A percentile compares a stretch with the other conserved stretches of the same genome.
Evolutionary conservation across 2,113 vertebrate species (phyloP).

Genomic region (human): DNA sequence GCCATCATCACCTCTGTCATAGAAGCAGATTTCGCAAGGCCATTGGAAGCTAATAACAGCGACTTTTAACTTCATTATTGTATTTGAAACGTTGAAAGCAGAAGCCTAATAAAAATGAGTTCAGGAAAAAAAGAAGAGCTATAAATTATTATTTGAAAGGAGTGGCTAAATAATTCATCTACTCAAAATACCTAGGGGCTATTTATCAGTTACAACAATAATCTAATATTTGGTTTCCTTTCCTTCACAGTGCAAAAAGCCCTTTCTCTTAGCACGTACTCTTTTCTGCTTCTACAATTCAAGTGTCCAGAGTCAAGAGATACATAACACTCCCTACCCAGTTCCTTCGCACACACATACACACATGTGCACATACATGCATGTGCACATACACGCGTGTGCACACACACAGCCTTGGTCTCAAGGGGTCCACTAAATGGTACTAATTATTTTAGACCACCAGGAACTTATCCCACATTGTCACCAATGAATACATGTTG

Average conservation of each 20-base stretch:
- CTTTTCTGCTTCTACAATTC: slow-evolving; percentile 16
- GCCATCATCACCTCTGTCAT: not conserved
- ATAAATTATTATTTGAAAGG: slow-evolving; percentile 54
- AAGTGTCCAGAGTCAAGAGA: slow-evolving; percentile 1
- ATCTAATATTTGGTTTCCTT: not conserved
- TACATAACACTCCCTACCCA: not conserved
- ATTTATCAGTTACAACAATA: not conserved
- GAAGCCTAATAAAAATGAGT: slow-evolving; percentile 58
- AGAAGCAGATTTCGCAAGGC: slow-evolving; percentile 35
- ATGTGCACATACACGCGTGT: not conserved
- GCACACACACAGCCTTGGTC: not conserved
- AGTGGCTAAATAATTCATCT: slow-evolving; percentile 30
- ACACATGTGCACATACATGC: not conserved
- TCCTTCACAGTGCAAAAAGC: not conserved
- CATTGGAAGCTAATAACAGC: not conserved
- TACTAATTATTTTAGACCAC: not conserved
- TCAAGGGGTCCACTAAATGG: not conserved
- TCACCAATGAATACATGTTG: not conserved
- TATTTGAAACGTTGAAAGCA: slow-evolving; percentile 55
- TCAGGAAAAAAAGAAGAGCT: slow-evolving; percentile 63
- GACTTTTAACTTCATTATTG: slow-evolving; percentile 39
- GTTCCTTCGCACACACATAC: not conserved
- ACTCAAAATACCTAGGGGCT: not conserved
- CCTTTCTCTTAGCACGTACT: not conserved
- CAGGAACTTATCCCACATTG: not conserved